These are phyloP conservation scores for Glaucidium brasilianum DNA, from an alignment of 2,113 vertebrate genomes.

Conservation along the genomic window DNA sequence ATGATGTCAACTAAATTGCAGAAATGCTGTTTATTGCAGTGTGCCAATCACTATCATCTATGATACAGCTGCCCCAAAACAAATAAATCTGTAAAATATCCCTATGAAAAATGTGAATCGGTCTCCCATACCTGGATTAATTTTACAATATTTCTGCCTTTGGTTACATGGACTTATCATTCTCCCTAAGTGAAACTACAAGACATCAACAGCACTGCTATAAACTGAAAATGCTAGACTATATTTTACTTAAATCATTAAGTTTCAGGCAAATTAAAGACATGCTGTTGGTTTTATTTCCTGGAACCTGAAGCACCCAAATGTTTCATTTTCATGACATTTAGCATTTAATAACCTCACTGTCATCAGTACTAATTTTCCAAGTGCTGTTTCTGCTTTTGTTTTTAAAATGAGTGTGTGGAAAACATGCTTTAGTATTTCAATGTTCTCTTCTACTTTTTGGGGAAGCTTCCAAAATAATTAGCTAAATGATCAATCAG, in stretches of 20 bases:
- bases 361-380: neutral
- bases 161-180: neutral
- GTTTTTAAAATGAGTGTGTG: neutral
- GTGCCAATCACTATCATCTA: rapidly evolving
- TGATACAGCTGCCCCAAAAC: neutral
- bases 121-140: neutral
- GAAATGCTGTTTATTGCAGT: neutral
- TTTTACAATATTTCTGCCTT: neutral
- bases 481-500: neutral
- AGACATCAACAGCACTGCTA: neutral
- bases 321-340: slow-evolving; percentile 11
- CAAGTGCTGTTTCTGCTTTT: neutral
- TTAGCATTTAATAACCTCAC: neutral
- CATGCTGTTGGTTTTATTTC: neutral
- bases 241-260: neutral
- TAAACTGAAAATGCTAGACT: neutral
- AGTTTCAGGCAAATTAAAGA: neutral
- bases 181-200: neutral
- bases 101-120: neutral
- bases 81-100: neutral
- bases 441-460: neutral
- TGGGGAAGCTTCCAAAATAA: neutral
- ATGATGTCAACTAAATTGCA: neutral
- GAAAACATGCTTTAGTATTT: neutral
- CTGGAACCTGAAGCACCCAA: neutral